Evolutionary conservation across 2,888 invertebrate species (phyloP), one percentile per base, ranked within the genome.

Genomic region (Abrostola tripartita): DNA sequence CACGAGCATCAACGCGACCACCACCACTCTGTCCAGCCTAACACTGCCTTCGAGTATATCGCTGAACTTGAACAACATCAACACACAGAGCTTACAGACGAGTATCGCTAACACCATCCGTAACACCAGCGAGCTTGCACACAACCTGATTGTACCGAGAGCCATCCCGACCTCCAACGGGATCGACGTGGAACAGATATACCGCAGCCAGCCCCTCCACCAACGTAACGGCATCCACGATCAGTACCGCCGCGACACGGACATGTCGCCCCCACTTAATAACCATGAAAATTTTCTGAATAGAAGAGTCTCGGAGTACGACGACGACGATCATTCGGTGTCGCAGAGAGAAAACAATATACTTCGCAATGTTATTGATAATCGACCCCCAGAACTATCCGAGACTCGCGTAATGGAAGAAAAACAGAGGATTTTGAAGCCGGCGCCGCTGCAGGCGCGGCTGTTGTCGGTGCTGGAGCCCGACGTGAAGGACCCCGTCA

Each of bases 141-240:
- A 93, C 77, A 93, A 94, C 52, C 65, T 94, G 6, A 91, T 94
- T 0, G 81, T 94, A 0, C 92, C 92, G 9, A 72, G 92, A 55
- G 83, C 78, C 52, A 81, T 88, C 59, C 86, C 90, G 0, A 75
- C 86, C 0, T 83, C 90, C 0, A 91, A 92, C 72, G 95, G 95
- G 5, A 89, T 95, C 41, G 93, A 92, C n/a, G 69, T 88, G 0
- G 93, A 93, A 14, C 88, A 88, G 1, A 58, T 88, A 4, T 88
- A 92, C 66, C 83, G 91, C 11, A 79, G 76, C 0, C 67, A 88
- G 7, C 57, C 79, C 5, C 53, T 82, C 10, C 89, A 90, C 37
- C 76, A 88, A 36, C 81, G 93, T 5, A 94, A 93, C 72, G 94
- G 94, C 0, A 84, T 92, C 0, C 92, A 93, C 71, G 93, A 93